Evolutionary conservation across 23 tunicate species (phyloP).

Genomic region (Trididemnum nubilum): DNA sequence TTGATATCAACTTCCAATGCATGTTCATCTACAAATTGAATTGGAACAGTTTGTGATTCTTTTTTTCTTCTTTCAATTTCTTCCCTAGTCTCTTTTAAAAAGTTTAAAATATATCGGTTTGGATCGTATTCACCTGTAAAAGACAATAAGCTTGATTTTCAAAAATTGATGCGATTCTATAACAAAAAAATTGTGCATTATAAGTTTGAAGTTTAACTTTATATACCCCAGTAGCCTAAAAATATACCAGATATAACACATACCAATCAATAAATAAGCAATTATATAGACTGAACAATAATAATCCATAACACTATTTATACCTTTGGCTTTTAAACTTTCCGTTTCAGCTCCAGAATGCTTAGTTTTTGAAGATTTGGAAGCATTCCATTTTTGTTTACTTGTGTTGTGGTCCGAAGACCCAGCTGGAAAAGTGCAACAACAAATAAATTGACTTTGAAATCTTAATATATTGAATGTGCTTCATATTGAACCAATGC

Average conservation of each 20-base stretch:
- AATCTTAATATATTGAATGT: no score
- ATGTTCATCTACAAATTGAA: conserved; percentile 26
- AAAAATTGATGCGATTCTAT: no score
- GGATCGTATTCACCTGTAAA: conserved; percentile 28
- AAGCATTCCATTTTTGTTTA: background rate
- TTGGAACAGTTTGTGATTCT: conserved; percentile 37
- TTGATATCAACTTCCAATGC: conserved; percentile 50
- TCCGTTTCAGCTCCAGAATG: background rate
- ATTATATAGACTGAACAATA: no score
- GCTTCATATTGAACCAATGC: no score
- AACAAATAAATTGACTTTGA: background rate
- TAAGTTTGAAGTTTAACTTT: background rate
- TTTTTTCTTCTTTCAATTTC: conserved; percentile 53
- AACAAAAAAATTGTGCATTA: no score
- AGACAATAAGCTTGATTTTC: no score
- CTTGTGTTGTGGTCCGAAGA: conserved; percentile 39
- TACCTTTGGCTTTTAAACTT: background rate
- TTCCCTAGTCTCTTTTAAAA: conserved; percentile 44
- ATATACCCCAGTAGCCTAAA: no score
- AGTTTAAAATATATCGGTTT: conserved; percentile 46
- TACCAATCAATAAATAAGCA: no score
- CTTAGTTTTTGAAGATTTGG: background rate
- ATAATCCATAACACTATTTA: no score
- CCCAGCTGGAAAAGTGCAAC: conserved; percentile 4
- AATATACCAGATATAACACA: no score